A percentile compares a stretch with the other conserved stretches of the same genome.
Conservation (phyloP, 1,140 invertebrate species). For the Berghia stephanieae region DNA sequence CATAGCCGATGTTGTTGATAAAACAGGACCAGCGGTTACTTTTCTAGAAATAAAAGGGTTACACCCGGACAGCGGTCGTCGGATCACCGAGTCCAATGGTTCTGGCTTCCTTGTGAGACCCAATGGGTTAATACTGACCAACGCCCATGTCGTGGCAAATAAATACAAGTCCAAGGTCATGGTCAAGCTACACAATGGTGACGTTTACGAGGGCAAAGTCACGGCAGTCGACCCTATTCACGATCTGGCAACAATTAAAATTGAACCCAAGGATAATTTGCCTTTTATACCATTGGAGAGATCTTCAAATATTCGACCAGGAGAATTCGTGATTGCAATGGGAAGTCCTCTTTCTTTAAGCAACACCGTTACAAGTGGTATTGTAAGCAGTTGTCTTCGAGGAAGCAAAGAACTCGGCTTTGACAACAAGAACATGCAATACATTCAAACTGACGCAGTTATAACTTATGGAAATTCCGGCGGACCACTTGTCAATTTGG, state of each 20-base stretch:
- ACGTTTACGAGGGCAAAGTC: constrained; percentile 75
- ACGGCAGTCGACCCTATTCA: constrained; percentile 84
- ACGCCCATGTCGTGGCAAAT: constrained; percentile 89
- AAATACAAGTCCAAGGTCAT: constrained; percentile 76
- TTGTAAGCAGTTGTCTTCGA: constrained; percentile 82
- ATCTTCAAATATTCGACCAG: constrained; percentile 78
- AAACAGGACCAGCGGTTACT: too few relatives aligned
- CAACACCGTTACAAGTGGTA: constrained; percentile 89
- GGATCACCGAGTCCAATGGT: constrained; percentile 76
- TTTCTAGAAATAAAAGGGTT: too few relatives aligned
- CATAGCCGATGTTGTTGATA: constrained; percentile 88
- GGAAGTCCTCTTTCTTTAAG: constrained; percentile 86
- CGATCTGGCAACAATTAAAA: constrained; percentile 77
- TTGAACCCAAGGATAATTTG: constrained; percentile 68
- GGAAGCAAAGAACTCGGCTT: constrained; percentile 83
- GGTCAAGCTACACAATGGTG: constrained; percentile 73
- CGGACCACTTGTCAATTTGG: too few relatives aligned
- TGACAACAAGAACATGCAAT: constrained; percentile 82
- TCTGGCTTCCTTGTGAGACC: constrained; percentile 89
- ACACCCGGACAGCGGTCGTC: constrained; percentile 71
- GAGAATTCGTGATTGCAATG: constrained; percentile 91
- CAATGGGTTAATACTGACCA: constrained; percentile 91
- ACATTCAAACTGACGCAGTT: constrained; percentile 94
- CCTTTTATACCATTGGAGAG: constrained; percentile 80
- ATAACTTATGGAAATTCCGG: too few relatives aligned